Evolutionary conservation across 2,888 invertebrate genomes (phyloP).

Genomic region (Chrysopilus asiliformis): DNA sequence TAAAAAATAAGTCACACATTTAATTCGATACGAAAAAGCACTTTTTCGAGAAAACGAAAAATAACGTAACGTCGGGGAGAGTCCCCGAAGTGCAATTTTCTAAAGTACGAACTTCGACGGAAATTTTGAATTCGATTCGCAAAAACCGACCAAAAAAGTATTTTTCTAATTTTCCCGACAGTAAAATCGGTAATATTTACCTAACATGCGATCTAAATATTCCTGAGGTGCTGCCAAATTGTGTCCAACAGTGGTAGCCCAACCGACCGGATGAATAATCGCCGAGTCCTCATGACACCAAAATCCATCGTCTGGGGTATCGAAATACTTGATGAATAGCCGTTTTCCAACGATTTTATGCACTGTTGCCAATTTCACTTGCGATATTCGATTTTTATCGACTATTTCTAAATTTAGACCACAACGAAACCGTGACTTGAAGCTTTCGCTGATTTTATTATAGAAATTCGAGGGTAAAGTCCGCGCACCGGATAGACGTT

Average conservation of each 20-base stretch:
- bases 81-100: no score
- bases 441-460: slow-evolving; percentile 70
- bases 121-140: no score
- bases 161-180: no score
- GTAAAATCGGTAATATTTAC: no score
- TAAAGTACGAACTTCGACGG: no score
- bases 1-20: no score
- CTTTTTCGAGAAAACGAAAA: no score
- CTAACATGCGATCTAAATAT: slow-evolving; percentile 61
- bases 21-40: no score
- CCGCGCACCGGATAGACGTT: slow-evolving; percentile 84
- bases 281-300: slow-evolving; percentile 97
- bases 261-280: slow-evolving; percentile 90
- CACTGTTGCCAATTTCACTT: slow-evolving; percentile 80
- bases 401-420: slow-evolving; percentile 86
- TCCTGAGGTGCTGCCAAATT: slow-evolving; percentile 69
- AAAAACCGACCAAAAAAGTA: no score
- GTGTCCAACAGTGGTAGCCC: slow-evolving; percentile 85
- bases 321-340: slow-evolving; percentile 80
- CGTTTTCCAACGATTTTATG: slow-evolving; percentile 86
- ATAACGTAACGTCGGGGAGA: no score
- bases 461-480: slow-evolving; percentile 90
- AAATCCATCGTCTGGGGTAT: slow-evolving; percentile 74
- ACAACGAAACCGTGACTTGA: slow-evolving; percentile 68
- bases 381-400: slow-evolving; percentile 89